Conservation (phyloP, 2,797 vertebrate species). For the Ceyx erithaca region DNA sequence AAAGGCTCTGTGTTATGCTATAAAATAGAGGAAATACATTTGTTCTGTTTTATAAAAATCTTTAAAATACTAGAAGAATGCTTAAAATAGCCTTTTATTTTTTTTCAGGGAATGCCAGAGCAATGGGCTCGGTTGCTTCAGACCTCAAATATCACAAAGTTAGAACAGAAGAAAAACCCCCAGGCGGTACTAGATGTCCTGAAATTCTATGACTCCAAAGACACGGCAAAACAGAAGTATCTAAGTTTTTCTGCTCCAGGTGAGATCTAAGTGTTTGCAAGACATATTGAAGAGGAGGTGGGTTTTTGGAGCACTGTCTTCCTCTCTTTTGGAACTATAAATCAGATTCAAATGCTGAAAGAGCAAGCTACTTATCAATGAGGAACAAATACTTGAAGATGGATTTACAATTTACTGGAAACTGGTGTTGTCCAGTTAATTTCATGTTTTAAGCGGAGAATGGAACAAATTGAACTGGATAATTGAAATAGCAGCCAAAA, state of each 20-base stretch:
- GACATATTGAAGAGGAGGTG: neutral
- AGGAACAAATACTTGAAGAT: neutral
- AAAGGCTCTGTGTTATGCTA: neutral
- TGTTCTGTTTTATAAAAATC: neutral
- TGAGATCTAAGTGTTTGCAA: conserved; percentile 64
- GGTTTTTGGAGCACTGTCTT: neutral
- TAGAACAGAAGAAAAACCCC: conserved; percentile 98
- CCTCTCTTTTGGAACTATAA: neutral
- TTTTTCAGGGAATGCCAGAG: conserved; percentile 93
- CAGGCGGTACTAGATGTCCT: conserved; percentile 97
- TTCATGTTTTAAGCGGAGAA: conserved; percentile 16
- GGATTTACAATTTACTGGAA: conserved; percentile 13
- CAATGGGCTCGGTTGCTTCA: conserved; percentile 97
- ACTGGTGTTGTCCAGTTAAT: neutral
- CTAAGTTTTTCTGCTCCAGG: conserved; percentile 96
- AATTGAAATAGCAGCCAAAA: neutral
- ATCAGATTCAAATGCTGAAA: neutral
- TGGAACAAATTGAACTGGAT: conserved; percentile 2
- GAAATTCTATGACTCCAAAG: conserved; percentile 97
- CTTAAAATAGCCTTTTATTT: neutral
- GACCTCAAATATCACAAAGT: conserved; percentile 98
- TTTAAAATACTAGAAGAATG: neutral
- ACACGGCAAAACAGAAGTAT: conserved; percentile 95
- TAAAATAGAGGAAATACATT: neutral
- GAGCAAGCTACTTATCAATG: neutral